Base-by-base conservation (phyloP, 2,113 vertebrate species). In the Meles meles region DNA sequence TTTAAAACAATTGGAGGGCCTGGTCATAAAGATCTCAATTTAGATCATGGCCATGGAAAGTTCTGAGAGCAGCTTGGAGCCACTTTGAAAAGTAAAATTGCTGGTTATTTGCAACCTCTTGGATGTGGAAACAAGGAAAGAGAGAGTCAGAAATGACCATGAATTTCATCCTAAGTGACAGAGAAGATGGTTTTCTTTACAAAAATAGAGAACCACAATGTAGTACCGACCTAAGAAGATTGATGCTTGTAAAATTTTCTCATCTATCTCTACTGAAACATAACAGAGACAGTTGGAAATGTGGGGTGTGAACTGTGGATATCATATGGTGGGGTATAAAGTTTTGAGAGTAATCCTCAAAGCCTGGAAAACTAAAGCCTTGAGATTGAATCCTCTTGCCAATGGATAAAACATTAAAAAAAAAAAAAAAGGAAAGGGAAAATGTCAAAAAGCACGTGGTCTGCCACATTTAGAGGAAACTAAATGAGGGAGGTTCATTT, bases 361-460 rank as follows among this genome's bases (percentile, higher is more conserved):
- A 61, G 27, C 34, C 61, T 69, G 42, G 31, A 65, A 61, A 34
- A 47, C 13, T 77, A 74, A 69, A 69, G 18, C 8, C 39, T 39
- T 31, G 61, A 57, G 23, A 67, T 0, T 23, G 27, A 61, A 91
- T 37, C 17, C 5, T 83, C 49, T 87, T 88, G 11, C 49, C 67
- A 91, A 47, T 71, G 67, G 59, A 79, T 71, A 44, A 83, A 84
- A 65, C 15, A 27, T 76, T 17, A 5, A 49, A 4, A 72, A 88
- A 59, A 90, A 49, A 3, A 15, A 49, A 49, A 4, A 14, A 42
- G 52, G 25, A 27, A 31, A 5, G 42, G 49, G 49, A 27, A 52
- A 61, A 37, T 7, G 31, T 65, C 20, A n/a, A 63, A 59, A 74
- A 59, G 12, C 5, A 0, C 1, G 0, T 8, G 21, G 7, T 76